Percentiles rank a stretch among this genome's conserved stretches.
These are phyloP conservation scores for Tangara arthus DNA, from an alignment of 2,797 vertebrate genomes.

Conservation along the genomic window DNA sequence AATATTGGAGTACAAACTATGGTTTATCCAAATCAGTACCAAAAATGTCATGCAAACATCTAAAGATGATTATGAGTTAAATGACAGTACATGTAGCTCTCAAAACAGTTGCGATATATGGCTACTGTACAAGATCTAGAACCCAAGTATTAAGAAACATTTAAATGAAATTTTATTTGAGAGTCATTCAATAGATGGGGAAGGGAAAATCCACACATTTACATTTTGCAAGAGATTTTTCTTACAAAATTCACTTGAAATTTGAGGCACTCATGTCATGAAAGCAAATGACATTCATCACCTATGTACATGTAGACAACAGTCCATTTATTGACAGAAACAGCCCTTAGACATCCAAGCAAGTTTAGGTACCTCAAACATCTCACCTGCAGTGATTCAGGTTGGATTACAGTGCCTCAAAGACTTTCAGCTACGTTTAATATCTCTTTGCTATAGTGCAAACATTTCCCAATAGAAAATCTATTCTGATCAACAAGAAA, in stretches of 20 bases:
- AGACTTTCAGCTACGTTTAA: neutral
- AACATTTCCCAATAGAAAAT: neutral
- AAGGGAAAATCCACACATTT: neutral
- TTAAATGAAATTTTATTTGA: neutral
- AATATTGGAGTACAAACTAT: neutral
- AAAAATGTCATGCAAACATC: neutral
- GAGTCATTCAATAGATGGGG: neutral
- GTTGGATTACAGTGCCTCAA: neutral
- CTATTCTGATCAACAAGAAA: neutral
- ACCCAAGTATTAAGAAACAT: neutral
- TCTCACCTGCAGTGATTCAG: neutral
- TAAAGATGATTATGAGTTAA: neutral
- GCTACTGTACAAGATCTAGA: neutral
- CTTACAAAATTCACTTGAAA: neutral
- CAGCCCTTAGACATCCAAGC: neutral
- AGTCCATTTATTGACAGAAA: neutral
- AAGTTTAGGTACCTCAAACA: neutral
- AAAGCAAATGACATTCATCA: neutral
- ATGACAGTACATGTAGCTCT: neutral
- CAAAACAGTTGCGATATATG: neutral
- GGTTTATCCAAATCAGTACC: neutral
- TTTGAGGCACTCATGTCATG: neutral
- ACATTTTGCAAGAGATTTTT: neutral
- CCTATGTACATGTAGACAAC: rapidly evolving
- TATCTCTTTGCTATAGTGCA: neutral